Percentiles rank a stretch among this genome's conserved stretches.
Evolutionary conservation across 2,888 invertebrate genomes (phyloP).

Genomic region (Pteria penguin): DNA sequence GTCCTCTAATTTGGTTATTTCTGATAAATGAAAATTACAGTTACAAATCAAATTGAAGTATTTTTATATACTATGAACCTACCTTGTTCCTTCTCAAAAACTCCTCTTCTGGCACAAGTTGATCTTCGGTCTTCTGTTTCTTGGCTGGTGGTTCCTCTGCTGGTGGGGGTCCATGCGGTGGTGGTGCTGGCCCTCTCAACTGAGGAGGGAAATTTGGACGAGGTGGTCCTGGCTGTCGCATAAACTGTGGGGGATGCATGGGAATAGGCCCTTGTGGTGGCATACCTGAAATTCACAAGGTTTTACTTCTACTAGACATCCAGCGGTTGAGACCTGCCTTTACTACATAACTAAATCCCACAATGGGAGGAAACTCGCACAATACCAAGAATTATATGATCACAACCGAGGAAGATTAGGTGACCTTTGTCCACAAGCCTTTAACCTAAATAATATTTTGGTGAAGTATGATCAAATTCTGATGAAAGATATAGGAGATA

Average conservation of each 20-base stretch:
- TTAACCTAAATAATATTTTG: no score
- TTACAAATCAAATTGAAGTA: not conserved
- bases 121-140: slow-evolving; percentile 94
- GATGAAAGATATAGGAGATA: no score
- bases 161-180: slow-evolving; percentile 45
- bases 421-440: no score
- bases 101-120: slow-evolving; percentile 92
- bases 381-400: no score
- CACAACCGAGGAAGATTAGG: no score
- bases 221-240: slow-evolving; percentile 35
- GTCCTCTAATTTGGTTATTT: no score
- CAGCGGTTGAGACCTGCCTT: no score
- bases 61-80: not conserved
- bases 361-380: no score
- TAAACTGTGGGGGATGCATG: slow-evolving; percentile 42
- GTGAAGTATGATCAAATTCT: no score
- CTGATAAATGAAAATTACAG: no score
- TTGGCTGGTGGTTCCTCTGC: slow-evolving; percentile 92
- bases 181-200: slow-evolving; percentile 54
- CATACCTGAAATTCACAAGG: slow-evolving; percentile 46
- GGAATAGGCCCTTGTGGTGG: slow-evolving; percentile 54
- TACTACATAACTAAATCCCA: no score
- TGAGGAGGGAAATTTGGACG: slow-evolving; percentile 56
- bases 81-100: slow-evolving; percentile 82
- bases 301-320: no score